Evolutionary conservation across 1,140 invertebrate genomes (phyloP).

Genomic region (Drosophila eugracilis): DNA sequence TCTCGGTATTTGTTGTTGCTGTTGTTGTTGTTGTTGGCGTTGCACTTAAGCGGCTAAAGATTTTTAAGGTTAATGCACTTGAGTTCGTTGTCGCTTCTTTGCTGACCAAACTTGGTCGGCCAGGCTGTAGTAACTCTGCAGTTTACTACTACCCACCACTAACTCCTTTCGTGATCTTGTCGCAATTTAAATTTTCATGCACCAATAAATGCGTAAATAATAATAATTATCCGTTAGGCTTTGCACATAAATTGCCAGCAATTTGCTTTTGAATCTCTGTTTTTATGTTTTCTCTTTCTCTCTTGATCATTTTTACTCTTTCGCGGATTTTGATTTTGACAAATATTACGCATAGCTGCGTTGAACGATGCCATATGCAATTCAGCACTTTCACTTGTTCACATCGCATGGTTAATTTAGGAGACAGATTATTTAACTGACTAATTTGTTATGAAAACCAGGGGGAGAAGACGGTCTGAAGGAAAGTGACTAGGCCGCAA

Average conservation of each 20-base stretch:
- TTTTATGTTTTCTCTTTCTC: constrained; percentile 11
- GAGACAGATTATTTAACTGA: constrained; percentile 71
- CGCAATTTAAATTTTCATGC: constrained; percentile 67
- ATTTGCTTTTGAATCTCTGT: constrained; percentile 35
- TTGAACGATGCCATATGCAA: constrained; percentile 46
- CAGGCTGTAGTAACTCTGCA: not conserved
- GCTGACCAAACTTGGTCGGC: constrained; percentile 67
- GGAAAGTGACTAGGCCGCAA: constrained; percentile 2
- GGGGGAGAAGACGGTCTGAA: not conserved
- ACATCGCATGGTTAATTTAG: constrained; percentile 52
- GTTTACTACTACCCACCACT: not conserved
- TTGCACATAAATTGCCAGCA: constrained; percentile 48
- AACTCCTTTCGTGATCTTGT: constrained; percentile 54
- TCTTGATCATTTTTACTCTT: constrained; percentile 22
- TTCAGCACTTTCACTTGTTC: constrained; percentile 62
- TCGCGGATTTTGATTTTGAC: constrained; percentile 38
- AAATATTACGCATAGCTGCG: constrained; percentile 78
- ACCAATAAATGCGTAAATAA: constrained; percentile 72
- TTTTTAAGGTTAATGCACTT: constrained; percentile 81
- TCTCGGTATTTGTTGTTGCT: constrained; percentile 14
- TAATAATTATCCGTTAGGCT: constrained; percentile 55
- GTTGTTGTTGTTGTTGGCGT: constrained; percentile 45
- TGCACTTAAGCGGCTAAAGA: constrained; percentile 75
- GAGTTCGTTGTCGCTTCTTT: constrained; percentile 81
- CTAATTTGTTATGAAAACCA: constrained; percentile 37